Percentiles rank a stretch among this genome's conserved stretches.
Evolutionary conservation across 1,140 invertebrate species (phyloP).

Genomic region (Paraescarpia echinospica): DNA sequence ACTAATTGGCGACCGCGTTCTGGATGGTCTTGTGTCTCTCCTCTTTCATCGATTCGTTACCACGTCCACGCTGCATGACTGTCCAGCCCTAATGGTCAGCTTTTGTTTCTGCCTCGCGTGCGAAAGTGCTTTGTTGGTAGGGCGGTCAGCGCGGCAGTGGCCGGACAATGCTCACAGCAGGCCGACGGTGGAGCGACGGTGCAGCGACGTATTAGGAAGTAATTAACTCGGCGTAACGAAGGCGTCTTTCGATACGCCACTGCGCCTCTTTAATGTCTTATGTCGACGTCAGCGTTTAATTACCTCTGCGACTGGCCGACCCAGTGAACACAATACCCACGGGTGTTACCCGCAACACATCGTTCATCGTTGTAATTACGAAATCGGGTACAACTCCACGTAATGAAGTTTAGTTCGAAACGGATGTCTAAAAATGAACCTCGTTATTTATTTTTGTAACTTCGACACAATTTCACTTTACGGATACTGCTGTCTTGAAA

Average conservation of each 20-base stretch:
- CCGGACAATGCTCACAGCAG: neutral
- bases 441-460: neutral
- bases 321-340: neutral
- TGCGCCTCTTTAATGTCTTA: neutral
- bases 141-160: neutral
- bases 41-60: neutral
- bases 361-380: neutral
- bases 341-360: neutral
- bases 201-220: neutral
- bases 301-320: neutral
- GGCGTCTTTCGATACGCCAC: constrained; percentile 3
- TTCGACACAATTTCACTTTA: no score
- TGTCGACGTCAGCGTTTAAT: neutral
- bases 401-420: neutral
- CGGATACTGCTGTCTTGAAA: no score
- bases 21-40: neutral
- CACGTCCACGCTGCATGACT: neutral
- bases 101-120: neutral
- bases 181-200: neutral
- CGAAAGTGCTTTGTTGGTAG: neutral
- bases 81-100: neutral
- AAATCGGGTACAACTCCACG: neutral
- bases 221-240: constrained; percentile 5
- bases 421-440: neutral
- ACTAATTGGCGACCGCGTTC: neutral